These are phyloP conservation scores for Rhabdornis inornatus DNA, from an alignment of 2,113 vertebrate species.

Conservation along the genomic window DNA sequence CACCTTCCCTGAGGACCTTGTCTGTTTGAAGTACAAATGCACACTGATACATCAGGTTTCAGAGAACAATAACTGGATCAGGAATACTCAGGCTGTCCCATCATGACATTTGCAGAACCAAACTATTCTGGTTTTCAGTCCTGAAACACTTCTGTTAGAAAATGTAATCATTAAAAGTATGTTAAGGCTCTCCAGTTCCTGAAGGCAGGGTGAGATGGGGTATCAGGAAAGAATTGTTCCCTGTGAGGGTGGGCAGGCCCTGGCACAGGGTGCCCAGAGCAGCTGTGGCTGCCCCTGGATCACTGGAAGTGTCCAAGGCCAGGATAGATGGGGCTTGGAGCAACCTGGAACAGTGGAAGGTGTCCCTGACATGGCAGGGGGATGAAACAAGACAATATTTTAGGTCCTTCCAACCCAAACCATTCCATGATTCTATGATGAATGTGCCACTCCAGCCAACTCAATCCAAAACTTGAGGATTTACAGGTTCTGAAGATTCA, in stretches of 20 bases:
- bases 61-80: neutral
- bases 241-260: fast-evolving
- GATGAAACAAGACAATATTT: neutral
- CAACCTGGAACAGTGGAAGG: fast-evolving
- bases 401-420: neutral
- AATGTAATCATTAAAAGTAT: neutral
- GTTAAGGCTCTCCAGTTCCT: neutral
- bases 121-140: neutral
- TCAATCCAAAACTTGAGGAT: neutral
- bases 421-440: neutral
- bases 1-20: too few species aligned
- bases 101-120: neutral
- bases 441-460: neutral
- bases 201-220: neutral
- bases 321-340: too few species aligned
- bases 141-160: neutral
- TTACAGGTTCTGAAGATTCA: neutral
- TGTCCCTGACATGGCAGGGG: neutral
- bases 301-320: neutral
- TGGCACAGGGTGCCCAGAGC: neutral
- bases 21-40: neutral
- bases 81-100: neutral
- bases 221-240: neutral
- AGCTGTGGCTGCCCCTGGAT: neutral
- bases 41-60: neutral